Evolutionary conservation across 64 coral and sea anemone genomes (phyloP), one percentile per base, ranked within the genome.

Genomic region (Anthopleura sola): DNA sequence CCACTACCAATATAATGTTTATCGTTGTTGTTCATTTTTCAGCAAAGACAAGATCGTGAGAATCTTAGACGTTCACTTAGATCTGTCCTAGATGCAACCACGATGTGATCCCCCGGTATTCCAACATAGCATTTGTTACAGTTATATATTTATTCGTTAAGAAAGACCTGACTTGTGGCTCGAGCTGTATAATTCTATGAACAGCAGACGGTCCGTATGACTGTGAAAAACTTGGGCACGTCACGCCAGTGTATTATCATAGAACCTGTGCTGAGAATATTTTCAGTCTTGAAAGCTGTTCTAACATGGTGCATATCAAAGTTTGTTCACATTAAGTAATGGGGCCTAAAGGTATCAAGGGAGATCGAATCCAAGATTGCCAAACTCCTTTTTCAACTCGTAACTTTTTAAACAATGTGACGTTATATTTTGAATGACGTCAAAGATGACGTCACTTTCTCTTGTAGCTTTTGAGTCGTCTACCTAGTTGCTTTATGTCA

Each of bases 31-130:
- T 53, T 53, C 2, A 33, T 17, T 71, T 79, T 79, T 0, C 39
- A 79, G 76, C 76, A 79, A 79, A 20, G 6, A 38, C 76, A 79
- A 48, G 76, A 79, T 46, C 76, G 76, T 48, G 76, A 79, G 37
- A 79, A 79, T 44, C 76, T 79, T 26, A 40, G 76, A 79, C 76
- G 76, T 47, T 79, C 76, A 79, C 76, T 79, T 3, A 23, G 36
- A 13, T 79, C 76, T 20, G 76, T 79, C 24, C 13, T 79, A 23
- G 76, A 79, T 79, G 76, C 44, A 44, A 79, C 76, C 6, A 79
- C 39, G 20, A 47, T 79, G 76, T 79, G 24, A 46, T n/a, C 66
- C n/a, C n/a, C n/a, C n/a, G n/a, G n/a, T 11, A 33, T 33, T 16
- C 58, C 29, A 15, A 36, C 66, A 34, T 9, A 71, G 66, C 14